Evolutionary conservation across 2,888 invertebrate species (phyloP), one percentile per base, ranked within the genome.

Genomic region (Drosophila crucigera): DNA sequence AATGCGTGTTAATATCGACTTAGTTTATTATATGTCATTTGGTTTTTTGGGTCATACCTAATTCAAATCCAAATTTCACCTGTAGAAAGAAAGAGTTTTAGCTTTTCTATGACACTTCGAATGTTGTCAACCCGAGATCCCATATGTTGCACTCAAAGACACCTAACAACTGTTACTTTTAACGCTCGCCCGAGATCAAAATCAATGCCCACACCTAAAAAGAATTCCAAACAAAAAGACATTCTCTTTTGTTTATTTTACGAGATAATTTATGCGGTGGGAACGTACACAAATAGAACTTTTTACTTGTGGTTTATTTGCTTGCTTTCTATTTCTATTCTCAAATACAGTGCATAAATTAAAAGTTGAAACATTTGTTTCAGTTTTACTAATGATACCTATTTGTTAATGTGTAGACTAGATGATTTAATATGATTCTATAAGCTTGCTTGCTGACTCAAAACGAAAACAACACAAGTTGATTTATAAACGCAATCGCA

Each of bases 281-380:
- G 30, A 64, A 82, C 52, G 67, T 64, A 70, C 41, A 67, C 59
- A 43, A 41, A 50, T 37, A 76, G 70, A 78, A 78, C 35, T 47
- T 30, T 30, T 16, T 16, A 10, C n/a, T 49, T 56, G 22, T 22
- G n/a, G 0, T 53, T 58, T 37, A 3, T 35, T n/a, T 43, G 25
- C 50, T 58, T 65, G 64, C 69, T 82, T 82, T 80, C 79, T 82
- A 82, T 78, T n/a, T n/a, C n/a, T n/a, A n/a, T n/a, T n/a, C n/a
- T 71, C 65, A 67, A 71, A 63, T 66, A 35, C 41, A 37, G 30
- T 65, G 62, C 61, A 77, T 71, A 62, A 68, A 72, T 77, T 69
- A 25, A 1, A 37, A 43, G 41, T 54, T 54, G 28, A 56, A 25
- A 47, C 22, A 49, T 74, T 54, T 49, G 22, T 58, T 47, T 41